These are phyloP conservation scores for Atherinomorus stipes DNA, from an alignment of 2,113 vertebrate species.

Conservation along the genomic window DNA sequence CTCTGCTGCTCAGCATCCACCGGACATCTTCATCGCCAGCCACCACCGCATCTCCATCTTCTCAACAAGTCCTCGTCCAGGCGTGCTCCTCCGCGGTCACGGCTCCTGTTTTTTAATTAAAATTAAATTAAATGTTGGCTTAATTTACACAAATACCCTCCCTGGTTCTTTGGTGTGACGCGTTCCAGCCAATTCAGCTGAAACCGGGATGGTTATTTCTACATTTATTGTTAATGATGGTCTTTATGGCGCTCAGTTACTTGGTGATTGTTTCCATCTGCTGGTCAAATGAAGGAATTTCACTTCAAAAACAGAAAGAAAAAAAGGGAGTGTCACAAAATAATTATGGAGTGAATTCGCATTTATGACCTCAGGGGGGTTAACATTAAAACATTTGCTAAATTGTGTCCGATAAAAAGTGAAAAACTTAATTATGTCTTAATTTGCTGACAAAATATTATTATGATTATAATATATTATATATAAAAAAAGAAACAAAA, in stretches of 20 bases:
- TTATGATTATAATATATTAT: no score
- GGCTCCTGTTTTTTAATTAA: not conserved
- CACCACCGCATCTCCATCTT: slow-evolving; percentile 2
- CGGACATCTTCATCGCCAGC: slow-evolving; percentile 35
- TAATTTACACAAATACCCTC: not conserved
- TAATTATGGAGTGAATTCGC: no score
- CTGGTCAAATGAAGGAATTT: not conserved
- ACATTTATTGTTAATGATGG: slow-evolving; percentile 1
- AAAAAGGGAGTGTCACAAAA: no score
- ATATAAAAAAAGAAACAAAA: no score
- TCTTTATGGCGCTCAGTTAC: not conserved
- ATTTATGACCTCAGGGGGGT: no score
- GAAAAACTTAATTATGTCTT: no score
- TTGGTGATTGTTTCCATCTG: slow-evolving; percentile 47
- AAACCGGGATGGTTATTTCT: not conserved
- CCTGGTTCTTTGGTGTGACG: not conserved
- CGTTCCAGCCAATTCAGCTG: not conserved
- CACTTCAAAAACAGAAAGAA: not conserved
- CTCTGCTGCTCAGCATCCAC: slow-evolving; percentile 33
- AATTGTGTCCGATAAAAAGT: no score
- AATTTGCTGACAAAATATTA: no score
- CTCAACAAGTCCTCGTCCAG: slow-evolving; percentile 56
- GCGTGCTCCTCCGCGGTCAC: not conserved
- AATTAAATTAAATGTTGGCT: not conserved
- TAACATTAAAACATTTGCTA: no score